Conservation (phyloP, 2,888 invertebrate species). For the Cosmopolites sordidus region DNA sequence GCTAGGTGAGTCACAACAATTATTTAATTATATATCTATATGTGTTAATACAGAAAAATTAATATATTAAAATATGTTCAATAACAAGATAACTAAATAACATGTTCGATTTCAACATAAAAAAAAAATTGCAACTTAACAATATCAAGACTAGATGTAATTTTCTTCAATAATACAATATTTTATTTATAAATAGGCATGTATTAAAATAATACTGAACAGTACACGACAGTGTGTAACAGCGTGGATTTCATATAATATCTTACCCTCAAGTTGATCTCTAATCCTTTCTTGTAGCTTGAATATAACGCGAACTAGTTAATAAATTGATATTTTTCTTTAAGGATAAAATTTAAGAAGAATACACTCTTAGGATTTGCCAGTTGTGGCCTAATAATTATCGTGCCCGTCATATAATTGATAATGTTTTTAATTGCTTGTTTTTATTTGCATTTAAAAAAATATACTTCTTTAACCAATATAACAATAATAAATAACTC, state of each 20-base stretch:
- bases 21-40: background rate
- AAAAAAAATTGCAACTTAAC: background rate
- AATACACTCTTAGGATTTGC: background rate
- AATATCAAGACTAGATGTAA: background rate
- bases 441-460: background rate
- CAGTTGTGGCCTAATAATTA: background rate
- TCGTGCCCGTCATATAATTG: background rate
- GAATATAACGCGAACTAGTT: background rate
- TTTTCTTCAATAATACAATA: background rate
- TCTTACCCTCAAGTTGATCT: background rate
- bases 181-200: background rate
- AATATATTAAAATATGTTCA: background rate
- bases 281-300: background rate
- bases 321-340: no score
- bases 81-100: background rate
- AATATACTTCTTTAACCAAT: background rate
- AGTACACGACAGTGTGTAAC: background rate
- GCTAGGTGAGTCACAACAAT: conserved; percentile 2
- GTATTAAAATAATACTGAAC: conserved; percentile 1
- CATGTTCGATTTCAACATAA: background rate
- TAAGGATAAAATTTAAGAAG: no score
- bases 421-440: background rate
- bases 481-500: no score
- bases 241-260: no score
- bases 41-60: background rate